Evolutionary conservation across 1,140 invertebrate genomes (phyloP), one percentile per base, ranked within the genome.

Genomic region (Pseudomyrmex dendroicus): DNA sequence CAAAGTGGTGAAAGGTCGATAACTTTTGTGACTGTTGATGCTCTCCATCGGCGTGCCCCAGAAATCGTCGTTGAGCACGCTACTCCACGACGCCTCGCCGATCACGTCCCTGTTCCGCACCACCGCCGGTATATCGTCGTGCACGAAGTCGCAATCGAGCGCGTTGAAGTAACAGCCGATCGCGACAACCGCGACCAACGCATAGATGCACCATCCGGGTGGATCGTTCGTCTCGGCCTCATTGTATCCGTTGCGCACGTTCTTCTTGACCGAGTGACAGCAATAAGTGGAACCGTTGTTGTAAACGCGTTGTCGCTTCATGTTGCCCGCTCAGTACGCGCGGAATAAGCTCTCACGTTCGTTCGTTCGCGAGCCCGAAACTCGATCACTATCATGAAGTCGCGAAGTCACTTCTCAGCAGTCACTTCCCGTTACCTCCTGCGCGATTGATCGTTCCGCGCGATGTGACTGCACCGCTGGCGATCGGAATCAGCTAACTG

Each of bases 1-100:
- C 67, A 98, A 94, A 52, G 97, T 97, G 4, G 97, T 98, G 54
- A 98, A 94, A 15, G 97, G 97, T 82, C 97, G 94, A 92, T 98
- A 98, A 25, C 97, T 97, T 94, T 98, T 98, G 93, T 98, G 97
- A 90, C 97, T 98, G 89, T 95, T 95, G 44, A 96, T 94, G 92
- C 98, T 97, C 13, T 96, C 95, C 97, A 99, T 98, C 5, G 97
- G 97, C 44, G 97, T 98, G 12, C 98, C 98, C 98, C 98, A 99
- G 91, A 98, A 99, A 92, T 99, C 98, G 93, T 98, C 97, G 84
- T 95, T 95, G 86, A 98, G 96, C 22, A 98, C 94, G 73, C 96
- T 95, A 54, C 92, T 91, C 68, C 97, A 90, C 0, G 96, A 94
- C 54, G 95, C 96, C 52, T 95, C 94, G 0, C 96, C 97, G 35